Base-by-base conservation (phyloP, 2,113 vertebrate genomes). In the Neodontobutis hainanensis region DNA sequence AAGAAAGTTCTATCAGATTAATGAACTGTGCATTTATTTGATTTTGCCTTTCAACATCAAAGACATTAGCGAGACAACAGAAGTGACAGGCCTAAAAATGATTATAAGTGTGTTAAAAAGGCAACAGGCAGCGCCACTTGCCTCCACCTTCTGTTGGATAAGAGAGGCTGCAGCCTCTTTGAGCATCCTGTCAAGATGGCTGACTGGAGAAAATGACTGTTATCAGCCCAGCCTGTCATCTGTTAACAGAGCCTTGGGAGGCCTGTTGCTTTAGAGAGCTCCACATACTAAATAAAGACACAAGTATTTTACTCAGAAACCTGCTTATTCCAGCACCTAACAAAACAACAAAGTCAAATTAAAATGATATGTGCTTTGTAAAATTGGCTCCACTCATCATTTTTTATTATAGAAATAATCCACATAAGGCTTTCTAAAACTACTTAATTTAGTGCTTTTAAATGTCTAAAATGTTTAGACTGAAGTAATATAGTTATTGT, bases 181-280 rank as follows among this genome's bases (percentile, higher is more conserved):
- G 68, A 81, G 85, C 81, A 77, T 84, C 75, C 84, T 75, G 81
- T 90, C 81, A 87, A 87, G 81, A 88, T 89, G 84, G 89, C 82
- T 84, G 84, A 86, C 87, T 86, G 70, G 73, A 88, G 88, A 80
- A 88, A 88, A 89, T 87, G 75, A 89, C 85, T 85, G 78, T 88
- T 84, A 89, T 90, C 87, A 88, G 67, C 67, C 46, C 60, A 51
- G 75, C 71, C 67, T 75, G 84, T 87, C 85, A 84, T 83, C 83
- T 78, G 84, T 79, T 88, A 85, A 84, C 67, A 69, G 69, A 84
- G 65, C 69, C 52, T 68, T 71, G 5, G 64, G 85, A 84, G 78
- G 70, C 73, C 70, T 59, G 69, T 49, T 76, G 81, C 69, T 80
- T 68, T 63, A 62, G 62, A 73, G 69, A 19, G 59, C 52, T 73